Base-by-base conservation (phyloP, 1,140 invertebrate genomes). In the Apis dorsata region DNA sequence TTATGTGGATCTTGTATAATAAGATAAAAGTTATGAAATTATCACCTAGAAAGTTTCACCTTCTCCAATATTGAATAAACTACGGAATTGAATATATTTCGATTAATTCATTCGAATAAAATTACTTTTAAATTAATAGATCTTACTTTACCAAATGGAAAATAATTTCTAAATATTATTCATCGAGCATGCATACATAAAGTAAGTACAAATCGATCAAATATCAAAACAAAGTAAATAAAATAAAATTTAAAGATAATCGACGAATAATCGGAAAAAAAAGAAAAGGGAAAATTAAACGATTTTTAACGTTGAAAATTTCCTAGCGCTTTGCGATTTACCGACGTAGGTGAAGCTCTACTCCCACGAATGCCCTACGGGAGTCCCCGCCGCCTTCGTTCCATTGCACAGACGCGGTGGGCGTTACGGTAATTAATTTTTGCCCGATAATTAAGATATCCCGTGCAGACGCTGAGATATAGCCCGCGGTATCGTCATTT, bases 381-480 rank as follows among this genome's bases (percentile, higher is more conserved):
- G 79, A 82, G 86, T 80, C 87, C 74, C 74, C 60, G 73, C 79
- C 70, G 83, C 83, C 88, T 71, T 77, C 87, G 76, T 73, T 79
- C 72, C 51, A 51, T 69, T 77, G 80, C 68, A 51, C 83, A 63
- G 75, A 80, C 73, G 57, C 76, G 75, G 86, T 91, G 88, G 90
- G 90, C 90, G 90, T 91, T 90, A 85, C 85, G 81, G 85, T 91
- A 90, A 91, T 91, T 91, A 91, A 91, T 91, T 91, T 90, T 89
- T 88, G 85, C 88, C 83, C 55, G 85, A 90, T 89, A 91, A 91
- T 91, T 91, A 91, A 91, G 90, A 90, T 90, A 91, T 91, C 89
- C 70, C 63, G 69, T 69, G 80, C 78, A 76, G 86, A 87, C 83
- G 70, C 78, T 69, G 73, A 86, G 83, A 84, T 83, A 86, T 86